Conservation (phyloP, 1,140 invertebrate species). For the Hypothenemus hampei region DNA sequence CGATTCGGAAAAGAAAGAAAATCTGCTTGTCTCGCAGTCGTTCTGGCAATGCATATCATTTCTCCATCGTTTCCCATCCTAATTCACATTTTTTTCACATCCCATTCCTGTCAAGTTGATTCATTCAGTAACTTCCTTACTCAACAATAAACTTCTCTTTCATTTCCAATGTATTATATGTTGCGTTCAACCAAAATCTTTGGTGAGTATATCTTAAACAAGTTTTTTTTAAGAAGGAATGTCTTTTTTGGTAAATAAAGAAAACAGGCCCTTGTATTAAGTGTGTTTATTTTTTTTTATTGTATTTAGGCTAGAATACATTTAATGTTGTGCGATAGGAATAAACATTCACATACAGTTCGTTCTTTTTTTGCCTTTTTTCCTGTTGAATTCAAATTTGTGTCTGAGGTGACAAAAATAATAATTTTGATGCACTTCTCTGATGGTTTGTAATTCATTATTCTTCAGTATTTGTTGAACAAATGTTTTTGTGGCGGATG, state of each 20-base stretch:
- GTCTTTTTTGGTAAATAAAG: neutral
- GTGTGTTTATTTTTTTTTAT: neutral
- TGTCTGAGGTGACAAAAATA: too few species aligned
- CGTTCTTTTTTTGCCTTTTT: too few species aligned
- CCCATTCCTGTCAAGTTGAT: conserved; percentile 1
- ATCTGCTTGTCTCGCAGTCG: neutral
- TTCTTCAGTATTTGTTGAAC: too few species aligned
- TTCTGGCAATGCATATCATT: neutral
- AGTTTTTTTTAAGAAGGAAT: neutral
- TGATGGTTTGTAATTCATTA: too few species aligned
- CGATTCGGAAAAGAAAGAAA: conserved; percentile 15
- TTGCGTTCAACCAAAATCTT: neutral
- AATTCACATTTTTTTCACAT: neutral
- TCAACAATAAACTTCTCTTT: conserved; percentile 24
- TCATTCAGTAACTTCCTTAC: too few species aligned
- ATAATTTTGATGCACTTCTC: too few species aligned
- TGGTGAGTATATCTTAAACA: conserved; percentile 8
- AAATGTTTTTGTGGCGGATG: too few species aligned
- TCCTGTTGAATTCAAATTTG: too few species aligned
- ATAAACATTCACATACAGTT: too few species aligned
- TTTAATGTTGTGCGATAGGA: too few species aligned
- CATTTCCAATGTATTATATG: neutral
- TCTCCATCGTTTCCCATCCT: neutral
- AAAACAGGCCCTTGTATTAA: too few species aligned
- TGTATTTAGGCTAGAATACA: neutral